Evolutionary conservation across 2,797 vertebrate species (phyloP), one percentile per base, ranked within the genome.

Genomic region (Manis crassicaudata): DNA sequence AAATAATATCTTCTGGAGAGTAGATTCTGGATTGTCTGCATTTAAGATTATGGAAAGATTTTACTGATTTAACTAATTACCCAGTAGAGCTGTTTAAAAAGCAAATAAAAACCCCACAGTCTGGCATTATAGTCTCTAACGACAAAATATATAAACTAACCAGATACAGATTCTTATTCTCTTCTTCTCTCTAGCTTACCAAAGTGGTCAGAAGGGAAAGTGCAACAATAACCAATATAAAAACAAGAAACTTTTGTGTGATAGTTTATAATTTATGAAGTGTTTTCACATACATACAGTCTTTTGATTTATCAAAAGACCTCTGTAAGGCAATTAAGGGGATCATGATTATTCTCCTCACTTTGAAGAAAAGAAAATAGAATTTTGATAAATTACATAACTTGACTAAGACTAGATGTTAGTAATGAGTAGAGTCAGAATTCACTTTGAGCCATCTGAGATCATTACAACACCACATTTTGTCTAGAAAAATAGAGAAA

Each of bases 281-380:
- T 63, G 3, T 52, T 92, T 63, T 88, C 27, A 72, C 9, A 56
- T 54, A 37, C 35, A 56, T 46, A 37, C 35, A 46, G 92, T 37
- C 13, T 83, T 83, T 93, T 37, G 2, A 37, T 54, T 95, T 79
- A 77, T 67, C 32, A 58, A 88, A 92, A 84, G 10, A 68, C 62
- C 18, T 88, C 16, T 46, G 13, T 89, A 63, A 65, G n/a, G 37
- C 32, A 85, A 32, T 72, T 80, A 46, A 46, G 23, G 6, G 14
- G 8, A 10, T 73, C 50, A 65, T 75, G 12, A 67, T 84, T 70
- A 90, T 80, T 87, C 6, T 80, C 12, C 23, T 75, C 27, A 92
- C 4, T 95, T 94, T 90, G 20, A 85, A 81, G n/a, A 35, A 52
- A 94, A 65, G 20, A 84, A 92, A 92, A 56, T 84, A 6, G 11